Conservation (phyloP, 2,113 vertebrate species). For the Mirounga angustirostris region DNA sequence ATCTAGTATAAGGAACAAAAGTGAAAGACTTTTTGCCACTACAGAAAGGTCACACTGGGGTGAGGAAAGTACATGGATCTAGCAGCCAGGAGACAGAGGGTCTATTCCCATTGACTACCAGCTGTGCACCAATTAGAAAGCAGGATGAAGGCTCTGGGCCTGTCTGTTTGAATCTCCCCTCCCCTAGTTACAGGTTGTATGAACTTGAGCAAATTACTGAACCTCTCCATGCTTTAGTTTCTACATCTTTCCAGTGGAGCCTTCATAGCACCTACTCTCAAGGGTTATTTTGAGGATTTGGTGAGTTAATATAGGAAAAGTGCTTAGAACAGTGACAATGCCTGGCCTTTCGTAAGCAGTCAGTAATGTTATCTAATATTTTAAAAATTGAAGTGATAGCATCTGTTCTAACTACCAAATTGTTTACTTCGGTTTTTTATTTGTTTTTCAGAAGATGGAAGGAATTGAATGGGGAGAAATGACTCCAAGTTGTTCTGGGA, state of each 20-base stretch:
- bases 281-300: background rate
- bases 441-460: slow-evolving; percentile 20
- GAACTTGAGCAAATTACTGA: background rate
- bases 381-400: background rate
- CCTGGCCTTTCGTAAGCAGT: background rate
- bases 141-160: background rate
- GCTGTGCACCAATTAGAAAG: background rate
- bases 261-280: background rate
- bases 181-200: background rate
- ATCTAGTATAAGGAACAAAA: background rate
- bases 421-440: slow-evolving; percentile 17
- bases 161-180: background rate
- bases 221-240: background rate
- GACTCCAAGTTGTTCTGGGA: background rate
- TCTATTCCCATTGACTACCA: background rate
- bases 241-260: background rate
- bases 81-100: background rate
- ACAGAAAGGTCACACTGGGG: background rate
- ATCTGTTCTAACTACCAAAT: background rate
- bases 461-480: background rate
- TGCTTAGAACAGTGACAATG: background rate
- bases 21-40: background rate
- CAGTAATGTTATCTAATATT: background rate
- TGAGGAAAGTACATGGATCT: background rate
- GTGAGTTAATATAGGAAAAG: background rate